phyloP scores from a whole-genome alignment of 2,113 vertebrate species.

The Ardeotis arabs region DNA sequence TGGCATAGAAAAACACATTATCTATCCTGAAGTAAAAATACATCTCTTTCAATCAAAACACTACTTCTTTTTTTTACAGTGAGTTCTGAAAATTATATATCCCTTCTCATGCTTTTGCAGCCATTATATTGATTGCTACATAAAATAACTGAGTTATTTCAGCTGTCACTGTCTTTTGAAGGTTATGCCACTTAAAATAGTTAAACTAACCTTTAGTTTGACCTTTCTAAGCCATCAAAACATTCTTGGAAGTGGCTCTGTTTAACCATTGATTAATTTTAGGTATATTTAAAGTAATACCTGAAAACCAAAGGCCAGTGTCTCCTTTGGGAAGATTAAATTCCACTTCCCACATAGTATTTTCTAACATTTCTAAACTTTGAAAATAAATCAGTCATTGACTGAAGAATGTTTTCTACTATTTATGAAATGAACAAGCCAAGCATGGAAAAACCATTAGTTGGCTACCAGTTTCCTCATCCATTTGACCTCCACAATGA shows the following conservation, averaged over 20 bases:
- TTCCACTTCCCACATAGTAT: background rate
- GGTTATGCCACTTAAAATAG: constrained; percentile 26
- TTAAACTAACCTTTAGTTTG: constrained; percentile 48
- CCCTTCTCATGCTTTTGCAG: background rate
- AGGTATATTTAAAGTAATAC: background rate
- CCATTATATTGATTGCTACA: background rate
- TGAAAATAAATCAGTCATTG: background rate
- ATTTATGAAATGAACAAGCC: background rate
- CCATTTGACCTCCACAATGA: background rate
- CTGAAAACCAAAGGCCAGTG: background rate
- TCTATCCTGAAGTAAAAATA: background rate
- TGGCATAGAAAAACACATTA: background rate
- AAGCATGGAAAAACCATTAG: background rate
- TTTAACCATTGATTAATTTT: constrained; percentile 29
- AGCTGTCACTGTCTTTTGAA: constrained; percentile 35
- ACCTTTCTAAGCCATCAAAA: constrained; percentile 42
- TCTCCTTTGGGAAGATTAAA: constrained; percentile 5
- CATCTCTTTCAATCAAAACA: background rate
- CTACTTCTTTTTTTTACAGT: background rate
- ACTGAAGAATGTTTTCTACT: background rate
- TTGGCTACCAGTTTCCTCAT: background rate
- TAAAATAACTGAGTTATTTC: constrained; percentile 28
- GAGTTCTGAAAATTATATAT: background rate
- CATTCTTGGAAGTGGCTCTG: background rate
- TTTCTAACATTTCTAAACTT: constrained; percentile 8